Conservation (phyloP, 1,140 invertebrate species). For the Heliconius hewitsoni region DNA sequence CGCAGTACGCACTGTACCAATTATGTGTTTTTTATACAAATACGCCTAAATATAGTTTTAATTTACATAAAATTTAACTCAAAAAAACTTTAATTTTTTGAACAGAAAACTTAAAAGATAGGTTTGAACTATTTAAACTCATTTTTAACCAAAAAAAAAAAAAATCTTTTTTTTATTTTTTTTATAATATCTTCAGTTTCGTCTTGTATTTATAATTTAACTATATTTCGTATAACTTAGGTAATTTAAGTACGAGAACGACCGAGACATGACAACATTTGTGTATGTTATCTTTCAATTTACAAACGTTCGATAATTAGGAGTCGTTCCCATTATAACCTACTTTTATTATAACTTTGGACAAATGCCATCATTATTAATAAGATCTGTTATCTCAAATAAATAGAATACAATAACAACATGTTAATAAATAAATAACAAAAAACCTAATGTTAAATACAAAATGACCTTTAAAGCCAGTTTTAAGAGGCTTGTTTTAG, state of each 20-base stretch:
- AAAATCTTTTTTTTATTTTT: no score
- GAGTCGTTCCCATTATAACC: conserved; percentile 24
- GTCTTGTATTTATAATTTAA: no score
- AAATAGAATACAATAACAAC: not conserved
- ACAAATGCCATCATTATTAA: conserved; percentile 17
- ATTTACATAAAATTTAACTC: not conserved
- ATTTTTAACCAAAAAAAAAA: no score
- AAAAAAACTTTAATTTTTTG: no score
- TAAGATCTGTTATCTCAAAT: not conserved
- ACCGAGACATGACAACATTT: conserved; percentile 10
- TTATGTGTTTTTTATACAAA: not conserved
- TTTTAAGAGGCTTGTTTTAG: conserved; percentile 10
- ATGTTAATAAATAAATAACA: not conserved
- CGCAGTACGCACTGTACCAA: no score
- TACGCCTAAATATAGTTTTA: not conserved
- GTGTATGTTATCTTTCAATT: conserved; percentile 20
- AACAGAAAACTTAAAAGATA: no score
- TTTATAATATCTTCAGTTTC: no score
- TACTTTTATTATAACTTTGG: conserved; percentile 23
- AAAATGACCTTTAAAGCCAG: conserved; percentile 1
- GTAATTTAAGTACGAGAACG: conserved; percentile 3
- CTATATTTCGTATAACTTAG: not conserved
- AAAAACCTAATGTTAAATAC: conserved; percentile 4
- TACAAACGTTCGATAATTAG: conserved; percentile 19
- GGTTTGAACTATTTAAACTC: no score